These are phyloP conservation scores for Trissolcus japonicus DNA, from an alignment of 2,888 invertebrate species.

Conservation along the genomic window DNA sequence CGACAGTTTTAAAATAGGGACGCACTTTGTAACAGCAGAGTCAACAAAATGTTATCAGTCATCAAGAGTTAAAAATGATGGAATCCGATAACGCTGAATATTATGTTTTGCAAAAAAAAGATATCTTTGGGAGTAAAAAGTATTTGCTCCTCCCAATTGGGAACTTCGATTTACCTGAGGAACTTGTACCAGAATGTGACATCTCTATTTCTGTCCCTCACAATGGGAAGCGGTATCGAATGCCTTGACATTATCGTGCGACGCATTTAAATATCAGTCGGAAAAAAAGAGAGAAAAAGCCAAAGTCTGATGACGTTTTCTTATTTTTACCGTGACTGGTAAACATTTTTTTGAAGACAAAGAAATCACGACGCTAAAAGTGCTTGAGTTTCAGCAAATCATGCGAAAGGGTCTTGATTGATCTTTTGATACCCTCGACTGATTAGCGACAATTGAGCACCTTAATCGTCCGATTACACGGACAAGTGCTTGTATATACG, in stretches of 20 bases:
- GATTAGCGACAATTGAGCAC: slow-evolving; percentile 38
- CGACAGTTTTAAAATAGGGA: not conserved
- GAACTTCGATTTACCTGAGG: not conserved
- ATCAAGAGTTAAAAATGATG: no score
- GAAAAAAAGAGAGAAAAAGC: no score
- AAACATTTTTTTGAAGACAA: no score
- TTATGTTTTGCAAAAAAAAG: not conserved
- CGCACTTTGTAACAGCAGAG: not conserved
- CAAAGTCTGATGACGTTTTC: no score
- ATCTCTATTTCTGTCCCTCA: slow-evolving; percentile 49
- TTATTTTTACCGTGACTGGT: no score
- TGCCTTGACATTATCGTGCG: not conserved
- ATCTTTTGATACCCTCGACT: slow-evolving; percentile 23
- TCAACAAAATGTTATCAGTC: no score
- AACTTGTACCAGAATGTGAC: slow-evolving; percentile 53
- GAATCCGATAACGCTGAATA: no score
- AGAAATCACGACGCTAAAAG: not conserved
- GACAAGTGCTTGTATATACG: slow-evolving; percentile 23
- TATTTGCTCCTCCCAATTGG: not conserved
- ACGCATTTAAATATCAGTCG: slow-evolving; percentile 17
- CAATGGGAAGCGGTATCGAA: slow-evolving; percentile 27
- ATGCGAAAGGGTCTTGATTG: slow-evolving; percentile 11
- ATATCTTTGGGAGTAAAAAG: not conserved
- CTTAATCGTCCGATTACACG: slow-evolving; percentile 35
- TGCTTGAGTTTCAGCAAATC: slow-evolving; percentile 1